A percentile compares a stretch with the other conserved stretches of the same genome.
Evolutionary conservation across 2,113 vertebrate species (phyloP).

Genomic region (Scolopax mira): DNA sequence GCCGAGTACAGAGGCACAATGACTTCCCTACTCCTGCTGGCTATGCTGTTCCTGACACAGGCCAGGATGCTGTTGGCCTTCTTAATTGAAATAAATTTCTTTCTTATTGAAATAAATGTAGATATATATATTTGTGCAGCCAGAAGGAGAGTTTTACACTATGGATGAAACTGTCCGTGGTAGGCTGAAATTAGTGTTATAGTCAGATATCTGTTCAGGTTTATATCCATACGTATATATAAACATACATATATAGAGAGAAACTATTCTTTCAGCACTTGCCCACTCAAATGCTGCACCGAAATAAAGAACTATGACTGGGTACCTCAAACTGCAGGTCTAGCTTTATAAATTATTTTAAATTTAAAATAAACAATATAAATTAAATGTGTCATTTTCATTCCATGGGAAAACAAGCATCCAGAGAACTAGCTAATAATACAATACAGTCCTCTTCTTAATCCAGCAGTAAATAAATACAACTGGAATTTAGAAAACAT

Average conservation of each 20-base stretch:
- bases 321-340: background rate
- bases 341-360: background rate
- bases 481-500: constrained; percentile 14
- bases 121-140: background rate
- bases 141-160: background rate
- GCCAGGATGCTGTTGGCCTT: too few species aligned
- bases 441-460: background rate
- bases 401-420: background rate
- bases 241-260: background rate
- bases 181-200: background rate
- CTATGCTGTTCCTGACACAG: too few species aligned
- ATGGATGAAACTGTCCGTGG: background rate
- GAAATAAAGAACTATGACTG: background rate
- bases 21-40: too few species aligned
- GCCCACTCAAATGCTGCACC: background rate
- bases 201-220: background rate
- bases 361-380: background rate
- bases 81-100: too few species aligned
- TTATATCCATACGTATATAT: background rate
- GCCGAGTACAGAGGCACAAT: too few species aligned
- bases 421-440: background rate
- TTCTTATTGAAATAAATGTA: background rate
- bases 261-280: background rate
- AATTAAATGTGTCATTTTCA: background rate
- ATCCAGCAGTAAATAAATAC: constrained; percentile 1